phyloP scores from a whole-genome alignment of 2,888 invertebrate species.

The Biston stratarius region DNA sequence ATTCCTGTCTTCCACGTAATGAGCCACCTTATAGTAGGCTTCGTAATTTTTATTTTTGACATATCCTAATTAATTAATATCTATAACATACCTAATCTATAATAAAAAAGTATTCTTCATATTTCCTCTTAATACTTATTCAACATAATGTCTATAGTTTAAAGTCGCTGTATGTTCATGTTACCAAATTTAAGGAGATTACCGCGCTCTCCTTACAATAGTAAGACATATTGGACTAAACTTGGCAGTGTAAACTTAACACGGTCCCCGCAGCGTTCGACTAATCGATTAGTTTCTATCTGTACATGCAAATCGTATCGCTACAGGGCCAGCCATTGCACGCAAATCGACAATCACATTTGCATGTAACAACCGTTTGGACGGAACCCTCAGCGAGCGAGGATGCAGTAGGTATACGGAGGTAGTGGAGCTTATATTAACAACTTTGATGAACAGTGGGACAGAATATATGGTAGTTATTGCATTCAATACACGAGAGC shows the following conservation, averaged over 20 bases:
- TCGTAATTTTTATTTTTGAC: no score
- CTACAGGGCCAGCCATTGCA: constrained; percentile 17
- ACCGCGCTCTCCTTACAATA: no score
- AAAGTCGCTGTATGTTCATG: no score
- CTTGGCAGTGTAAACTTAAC: neutral
- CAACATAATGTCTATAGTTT: no score
- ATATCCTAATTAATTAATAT: no score
- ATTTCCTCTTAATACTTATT: no score
- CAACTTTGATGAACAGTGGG: neutral
- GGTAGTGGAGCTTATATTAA: neutral
- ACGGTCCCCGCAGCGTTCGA: neutral
- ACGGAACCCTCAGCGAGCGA: neutral
- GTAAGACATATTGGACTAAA: no score
- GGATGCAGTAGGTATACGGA: neutral
- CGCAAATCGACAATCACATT: constrained; percentile 30
- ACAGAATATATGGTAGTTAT: neutral
- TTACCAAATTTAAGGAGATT: no score
- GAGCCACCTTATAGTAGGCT: no score
- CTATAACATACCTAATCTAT: no score
- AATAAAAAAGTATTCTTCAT: no score
- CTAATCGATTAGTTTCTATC: constrained; percentile 22
- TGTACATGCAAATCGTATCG: constrained; percentile 27
- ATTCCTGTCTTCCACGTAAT: no score
- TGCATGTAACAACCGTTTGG: constrained; percentile 21
- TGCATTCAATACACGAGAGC: neutral